These are phyloP conservation scores for Epizoanthus ramosus DNA, from an alignment of 92 coral and sea anemone species.

Conservation along the genomic window DNA sequence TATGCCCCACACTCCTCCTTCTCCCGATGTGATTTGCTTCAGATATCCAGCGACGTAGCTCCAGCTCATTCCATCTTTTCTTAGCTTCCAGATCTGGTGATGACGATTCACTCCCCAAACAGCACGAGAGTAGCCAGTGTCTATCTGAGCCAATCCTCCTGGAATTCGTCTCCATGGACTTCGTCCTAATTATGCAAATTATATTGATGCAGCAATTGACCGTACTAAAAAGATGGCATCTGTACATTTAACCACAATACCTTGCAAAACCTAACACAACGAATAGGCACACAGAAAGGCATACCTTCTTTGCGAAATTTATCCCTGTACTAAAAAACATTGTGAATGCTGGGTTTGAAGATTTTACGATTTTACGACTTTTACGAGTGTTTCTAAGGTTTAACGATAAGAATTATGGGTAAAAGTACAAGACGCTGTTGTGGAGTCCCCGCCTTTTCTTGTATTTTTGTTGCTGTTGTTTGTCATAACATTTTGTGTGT, in stretches of 20 bases:
- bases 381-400: too few relatives aligned
- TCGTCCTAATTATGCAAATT: conserved; percentile 7
- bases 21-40: conserved; percentile 17
- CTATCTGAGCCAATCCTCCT: conserved; percentile 53
- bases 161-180: conserved; percentile 44
- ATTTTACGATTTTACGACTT: too few relatives aligned
- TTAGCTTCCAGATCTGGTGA: conserved; percentile 31
- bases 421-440: too few relatives aligned
- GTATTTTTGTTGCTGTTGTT: too few relatives aligned
- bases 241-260: too few relatives aligned
- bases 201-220: neutral
- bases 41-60: conserved; percentile 12
- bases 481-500: too few relatives aligned
- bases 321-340: too few relatives aligned
- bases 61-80: conserved; percentile 25
- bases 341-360: too few relatives aligned
- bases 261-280: too few relatives aligned
- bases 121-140: conserved; percentile 50
- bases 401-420: too few relatives aligned
- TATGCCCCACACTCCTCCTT: conserved; percentile 37
- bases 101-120: conserved; percentile 57
- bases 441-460: too few relatives aligned
- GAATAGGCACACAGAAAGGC: neutral
- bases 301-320: neutral
- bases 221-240: too few relatives aligned